phyloP scores from a whole-genome alignment of 2,797 vertebrate genomes.

The Acipenser ruthenus region DNA sequence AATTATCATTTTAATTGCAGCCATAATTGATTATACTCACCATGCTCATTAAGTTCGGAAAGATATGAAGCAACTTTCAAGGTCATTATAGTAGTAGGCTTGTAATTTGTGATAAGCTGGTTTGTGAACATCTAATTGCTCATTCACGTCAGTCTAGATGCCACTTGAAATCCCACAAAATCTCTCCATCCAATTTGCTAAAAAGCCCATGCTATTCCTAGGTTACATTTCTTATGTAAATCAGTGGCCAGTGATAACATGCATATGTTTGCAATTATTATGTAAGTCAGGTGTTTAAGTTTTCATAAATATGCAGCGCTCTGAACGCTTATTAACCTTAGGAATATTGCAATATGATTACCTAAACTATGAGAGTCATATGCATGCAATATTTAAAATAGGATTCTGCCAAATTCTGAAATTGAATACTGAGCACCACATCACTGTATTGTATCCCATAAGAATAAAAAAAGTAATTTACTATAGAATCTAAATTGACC shows the following conservation, averaged over 20 bases:
- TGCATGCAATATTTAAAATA: not conserved
- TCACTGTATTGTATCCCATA: too few species aligned
- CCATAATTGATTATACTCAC: conserved; percentile 57
- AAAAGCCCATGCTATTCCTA: conserved; percentile 7
- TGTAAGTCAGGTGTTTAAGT: conserved; percentile 3
- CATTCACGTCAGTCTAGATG: conserved; percentile 43
- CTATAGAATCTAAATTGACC: too few species aligned
- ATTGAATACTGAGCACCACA: too few species aligned
- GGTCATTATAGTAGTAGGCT: conserved; percentile 56
- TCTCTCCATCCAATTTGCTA: conserved; percentile 40
- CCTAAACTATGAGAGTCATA: not conserved
- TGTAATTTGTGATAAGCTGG: conserved; percentile 51
- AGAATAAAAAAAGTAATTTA: too few species aligned
- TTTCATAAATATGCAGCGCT: not conserved
- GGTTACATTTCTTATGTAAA: conserved; percentile 3
- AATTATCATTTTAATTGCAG: conserved; percentile 63
- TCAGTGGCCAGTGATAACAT: not conserved
- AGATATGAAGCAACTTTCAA: conserved; percentile 54
- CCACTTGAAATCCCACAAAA: conserved; percentile 38
- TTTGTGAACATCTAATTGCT: conserved; percentile 48
- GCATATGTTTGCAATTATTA: conserved; percentile 2
- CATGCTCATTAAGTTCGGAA: conserved; percentile 54
- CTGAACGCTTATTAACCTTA: not conserved
- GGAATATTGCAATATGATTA: not conserved
- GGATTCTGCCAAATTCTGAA: not conserved